Evolutionary conservation across 2,888 invertebrate species (phyloP).

Genomic region (Thelaira solivaga): DNA sequence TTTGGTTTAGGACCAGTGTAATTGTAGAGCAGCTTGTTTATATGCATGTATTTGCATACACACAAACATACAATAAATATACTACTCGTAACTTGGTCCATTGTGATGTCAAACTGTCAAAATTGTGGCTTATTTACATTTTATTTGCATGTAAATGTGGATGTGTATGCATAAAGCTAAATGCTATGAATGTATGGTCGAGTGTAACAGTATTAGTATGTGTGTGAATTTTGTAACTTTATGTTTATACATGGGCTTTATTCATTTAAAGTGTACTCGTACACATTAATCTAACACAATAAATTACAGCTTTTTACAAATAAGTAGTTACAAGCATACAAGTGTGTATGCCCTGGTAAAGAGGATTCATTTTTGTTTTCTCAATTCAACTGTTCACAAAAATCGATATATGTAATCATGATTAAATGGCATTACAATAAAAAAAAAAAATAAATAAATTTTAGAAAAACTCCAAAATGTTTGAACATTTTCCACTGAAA

Average conservation of each 20-base stretch:
- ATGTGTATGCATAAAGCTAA: neutral
- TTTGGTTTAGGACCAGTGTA: neutral
- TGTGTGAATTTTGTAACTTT: neutral
- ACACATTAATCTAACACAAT: slow-evolving; percentile 39
- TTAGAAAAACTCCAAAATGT: too few species aligned
- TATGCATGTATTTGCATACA: neutral
- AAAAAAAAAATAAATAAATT: neutral
- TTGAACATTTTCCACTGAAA: too few species aligned
- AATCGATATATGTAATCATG: slow-evolving; percentile 37
- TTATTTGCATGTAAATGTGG: neutral
- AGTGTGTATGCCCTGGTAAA: slow-evolving; percentile 30
- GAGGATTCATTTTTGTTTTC: slow-evolving; percentile 11
- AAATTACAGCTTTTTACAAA: slow-evolving; percentile 13
- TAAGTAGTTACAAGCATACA: too few species aligned
- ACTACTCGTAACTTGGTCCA: slow-evolving; percentile 16
- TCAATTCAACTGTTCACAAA: neutral
- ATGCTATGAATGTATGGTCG: neutral
- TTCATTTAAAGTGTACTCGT: slow-evolving; percentile 29
- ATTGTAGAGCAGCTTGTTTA: neutral
- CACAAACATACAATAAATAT: too few species aligned
- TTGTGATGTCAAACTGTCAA: slow-evolving; percentile 55
- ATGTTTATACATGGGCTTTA: slow-evolving; percentile 6
- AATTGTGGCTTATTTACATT: slow-evolving; percentile 54
- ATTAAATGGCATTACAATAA: slow-evolving; percentile 10
- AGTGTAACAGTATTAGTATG: too few species aligned